Percentiles rank a stretch among this genome's conserved stretches.
Evolutionary conservation across 2,888 invertebrate species (phyloP).

Genomic region (Leptopilina drosophilae): DNA sequence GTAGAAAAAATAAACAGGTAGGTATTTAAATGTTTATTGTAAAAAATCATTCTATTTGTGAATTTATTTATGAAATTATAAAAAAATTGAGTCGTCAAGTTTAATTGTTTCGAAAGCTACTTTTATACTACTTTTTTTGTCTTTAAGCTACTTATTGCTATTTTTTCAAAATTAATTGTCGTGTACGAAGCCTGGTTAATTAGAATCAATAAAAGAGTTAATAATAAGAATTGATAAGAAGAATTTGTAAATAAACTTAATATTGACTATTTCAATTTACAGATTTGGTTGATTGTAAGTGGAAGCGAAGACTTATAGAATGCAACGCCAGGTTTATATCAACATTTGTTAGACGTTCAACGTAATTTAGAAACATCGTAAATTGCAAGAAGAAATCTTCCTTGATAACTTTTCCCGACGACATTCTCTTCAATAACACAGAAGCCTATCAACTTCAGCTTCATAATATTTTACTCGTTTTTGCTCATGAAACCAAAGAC

Average conservation of each 20-base stretch:
- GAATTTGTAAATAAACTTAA: conserved; percentile 5
- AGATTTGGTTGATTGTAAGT: conserved; percentile 91
- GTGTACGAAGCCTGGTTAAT: no score
- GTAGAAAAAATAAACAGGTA: no score
- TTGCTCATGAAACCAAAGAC: conserved; percentile 91
- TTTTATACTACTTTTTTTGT: no score
- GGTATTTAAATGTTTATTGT: no score
- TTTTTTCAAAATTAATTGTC: no score
- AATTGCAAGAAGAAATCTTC: conserved; percentile 91
- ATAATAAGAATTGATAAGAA: no score
- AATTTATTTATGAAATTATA: no score
- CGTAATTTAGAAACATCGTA: conserved; percentile 87
- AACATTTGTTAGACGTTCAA: conserved; percentile 83
- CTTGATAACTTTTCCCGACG: conserved; percentile 96
- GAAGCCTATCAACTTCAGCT: conserved; percentile 87
- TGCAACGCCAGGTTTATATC: conserved; percentile 83
- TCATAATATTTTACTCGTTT: conserved; percentile 91
- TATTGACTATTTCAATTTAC: background rate
- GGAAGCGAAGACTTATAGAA: conserved; percentile 85
- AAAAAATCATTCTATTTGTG: no score
- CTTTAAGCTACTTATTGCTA: no score
- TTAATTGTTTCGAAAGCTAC: no score
- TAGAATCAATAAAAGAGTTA: no score
- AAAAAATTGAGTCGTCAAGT: no score
- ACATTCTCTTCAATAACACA: conserved; percentile 91